Conservation (phyloP, 2,113 vertebrate species). For the Uropsilus gracilis region DNA sequence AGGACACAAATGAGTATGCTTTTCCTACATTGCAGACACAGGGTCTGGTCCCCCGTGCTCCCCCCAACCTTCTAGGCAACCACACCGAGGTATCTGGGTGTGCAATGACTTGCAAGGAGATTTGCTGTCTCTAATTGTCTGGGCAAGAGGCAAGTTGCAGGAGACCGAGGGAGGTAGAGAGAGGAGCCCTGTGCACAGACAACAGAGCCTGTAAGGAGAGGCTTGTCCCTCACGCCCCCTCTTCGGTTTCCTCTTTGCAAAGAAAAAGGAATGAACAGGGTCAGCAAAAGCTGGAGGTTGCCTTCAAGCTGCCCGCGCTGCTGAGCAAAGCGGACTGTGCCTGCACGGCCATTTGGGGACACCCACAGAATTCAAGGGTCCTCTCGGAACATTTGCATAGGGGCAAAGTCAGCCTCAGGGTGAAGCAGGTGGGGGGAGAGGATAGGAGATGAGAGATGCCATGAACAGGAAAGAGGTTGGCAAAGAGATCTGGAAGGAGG, state of each 20-base stretch:
- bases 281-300: slow-evolving; percentile 41
- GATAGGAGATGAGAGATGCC: not conserved
- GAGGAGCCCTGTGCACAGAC: not conserved
- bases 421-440: not conserved
- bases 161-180: not conserved
- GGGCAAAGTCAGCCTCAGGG: not conserved
- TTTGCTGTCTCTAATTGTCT: not conserved
- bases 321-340: not conserved
- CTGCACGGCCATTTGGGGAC: not conserved
- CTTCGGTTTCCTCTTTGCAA: slow-evolving; percentile 12
- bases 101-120: not conserved
- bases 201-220: not conserved
- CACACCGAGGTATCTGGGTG: not conserved
- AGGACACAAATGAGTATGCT: not conserved
- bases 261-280: slow-evolving; percentile 32
- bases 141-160: not conserved
- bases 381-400: not conserved
- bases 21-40: not conserved
- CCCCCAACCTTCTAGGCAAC: not conserved
- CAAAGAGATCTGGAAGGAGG: not conserved
- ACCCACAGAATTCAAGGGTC: not conserved
- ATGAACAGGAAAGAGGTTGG: not conserved
- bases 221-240: not conserved
- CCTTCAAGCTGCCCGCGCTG: not conserved
- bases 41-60: not conserved